Evolutionary conservation across 1,140 invertebrate genomes (phyloP), one percentile per base, ranked within the genome.

Genomic region (Octopus sinensis): DNA sequence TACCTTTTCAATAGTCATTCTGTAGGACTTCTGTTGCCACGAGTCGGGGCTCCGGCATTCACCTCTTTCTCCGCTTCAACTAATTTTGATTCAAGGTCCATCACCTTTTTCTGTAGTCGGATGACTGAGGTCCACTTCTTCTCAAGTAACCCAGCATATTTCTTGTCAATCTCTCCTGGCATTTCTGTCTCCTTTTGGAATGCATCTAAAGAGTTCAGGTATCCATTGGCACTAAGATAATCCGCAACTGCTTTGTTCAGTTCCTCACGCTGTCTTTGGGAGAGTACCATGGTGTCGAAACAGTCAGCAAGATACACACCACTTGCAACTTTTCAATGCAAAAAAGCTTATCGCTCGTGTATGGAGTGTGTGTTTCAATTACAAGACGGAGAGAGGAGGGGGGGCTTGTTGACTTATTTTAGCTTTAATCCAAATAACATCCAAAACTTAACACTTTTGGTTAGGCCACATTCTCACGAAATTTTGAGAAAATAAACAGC

Each of bases 161-260:
- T n/a, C n/a, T n/a, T n/a, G n/a, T n/a, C n/a, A n/a, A n/a, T n/a
- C n/a, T n/a, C n/a, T n/a, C 88, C 84, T 90, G 93, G 92, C 95
- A 99, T 95, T 89, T 97, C 96, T 81, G 97, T 95, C 92, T 99
- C 98, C 91, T 97, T 97, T 90, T 97, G 97, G 91, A 99, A 99
- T 85, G 96, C 95, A 92, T 98, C 96, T 88, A 99, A 92, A 82
- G 97, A 95, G 91, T 96, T 96, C 89, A 94, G 94, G 91, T 98
- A 99, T 82, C 97, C 97, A 94, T 97, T 98, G 90, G 95, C 95
- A 91, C 94, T 94, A 85, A 99, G 92, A 91, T 99, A 99, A 91
- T 99, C 98, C 91, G 98, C 97, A 92, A 99, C 98, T 91, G 98
- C 98, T 94, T 98, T 97, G 93, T 99, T 99, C 96, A 98, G 94